Percentiles rank a stretch among this genome's conserved stretches.
Evolutionary conservation across 2,888 invertebrate species (phyloP).

Genomic region (Melitaea athalia): DNA sequence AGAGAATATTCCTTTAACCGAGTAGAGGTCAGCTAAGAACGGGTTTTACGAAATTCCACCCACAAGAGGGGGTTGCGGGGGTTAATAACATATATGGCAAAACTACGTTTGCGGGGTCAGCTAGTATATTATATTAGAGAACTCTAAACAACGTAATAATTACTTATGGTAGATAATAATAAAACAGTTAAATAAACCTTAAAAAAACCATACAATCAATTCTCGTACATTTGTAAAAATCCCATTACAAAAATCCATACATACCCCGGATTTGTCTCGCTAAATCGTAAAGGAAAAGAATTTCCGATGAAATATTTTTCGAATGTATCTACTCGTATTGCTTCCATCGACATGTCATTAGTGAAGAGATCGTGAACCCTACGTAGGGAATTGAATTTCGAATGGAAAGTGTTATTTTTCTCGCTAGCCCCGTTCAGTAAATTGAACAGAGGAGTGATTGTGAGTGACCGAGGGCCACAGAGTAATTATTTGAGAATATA

Average conservation of each 20-base stretch:
- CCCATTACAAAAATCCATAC: neutral
- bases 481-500: neutral
- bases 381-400: constrained; percentile 56
- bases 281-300: neutral
- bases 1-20: too few relatives aligned
- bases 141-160: too few relatives aligned
- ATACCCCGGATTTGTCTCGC: neutral
- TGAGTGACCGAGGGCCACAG: constrained; percentile 16
- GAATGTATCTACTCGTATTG: neutral
- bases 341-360: constrained; percentile 21
- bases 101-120: too few relatives aligned
- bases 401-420: constrained; percentile 49
- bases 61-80: too few relatives aligned
- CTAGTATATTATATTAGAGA: too few relatives aligned
- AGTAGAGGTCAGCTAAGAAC: too few relatives aligned
- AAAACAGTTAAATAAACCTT: neutral
- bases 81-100: too few relatives aligned
- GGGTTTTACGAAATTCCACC: too few relatives aligned
- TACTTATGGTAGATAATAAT: neutral
- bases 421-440: constrained; percentile 28
- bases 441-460: constrained; percentile 22
- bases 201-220: neutral
- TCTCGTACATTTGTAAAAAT: neutral
- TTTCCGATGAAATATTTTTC: neutral
- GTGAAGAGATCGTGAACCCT: constrained; percentile 38